These are phyloP conservation scores for Fratercula arctica DNA, from an alignment of 2,797 vertebrate species.

Conservation along the genomic window DNA sequence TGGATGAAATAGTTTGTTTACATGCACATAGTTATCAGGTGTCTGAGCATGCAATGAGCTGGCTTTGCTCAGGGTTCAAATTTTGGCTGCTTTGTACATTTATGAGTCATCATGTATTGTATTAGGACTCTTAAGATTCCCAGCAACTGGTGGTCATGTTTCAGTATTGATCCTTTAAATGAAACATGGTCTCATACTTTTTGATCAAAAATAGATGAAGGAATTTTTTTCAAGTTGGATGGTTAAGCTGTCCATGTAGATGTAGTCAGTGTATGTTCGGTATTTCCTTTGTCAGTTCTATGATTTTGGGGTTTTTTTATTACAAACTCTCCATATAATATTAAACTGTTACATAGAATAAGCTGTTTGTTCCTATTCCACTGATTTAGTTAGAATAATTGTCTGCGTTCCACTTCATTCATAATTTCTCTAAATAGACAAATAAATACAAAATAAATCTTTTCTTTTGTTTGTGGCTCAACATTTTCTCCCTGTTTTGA, in stretches of 20 bases:
- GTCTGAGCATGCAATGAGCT: rapidly evolving
- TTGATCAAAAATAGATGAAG: not conserved
- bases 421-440: not conserved
- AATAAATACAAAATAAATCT: not conserved
- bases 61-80: not conserved
- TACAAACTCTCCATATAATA: not conserved
- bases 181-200: not conserved
- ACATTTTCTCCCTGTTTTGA: not conserved
- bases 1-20: not conserved
- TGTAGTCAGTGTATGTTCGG: not conserved
- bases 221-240: not conserved
- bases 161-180: not conserved
- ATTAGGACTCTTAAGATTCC: not conserved
- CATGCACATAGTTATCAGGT: not conserved
- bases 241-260: not conserved
- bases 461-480: not conserved
- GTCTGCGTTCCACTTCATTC: not conserved
- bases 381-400: not conserved
- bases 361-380: not conserved
- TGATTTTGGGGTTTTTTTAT: not conserved
- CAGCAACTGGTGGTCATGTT: not conserved
- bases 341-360: not conserved
- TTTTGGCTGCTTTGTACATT: not conserved
- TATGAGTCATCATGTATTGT: rapidly evolving
- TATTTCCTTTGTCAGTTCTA: not conserved